Conservation (phyloP, 2,888 invertebrate genomes). For the Epistrophella euchroma region DNA sequence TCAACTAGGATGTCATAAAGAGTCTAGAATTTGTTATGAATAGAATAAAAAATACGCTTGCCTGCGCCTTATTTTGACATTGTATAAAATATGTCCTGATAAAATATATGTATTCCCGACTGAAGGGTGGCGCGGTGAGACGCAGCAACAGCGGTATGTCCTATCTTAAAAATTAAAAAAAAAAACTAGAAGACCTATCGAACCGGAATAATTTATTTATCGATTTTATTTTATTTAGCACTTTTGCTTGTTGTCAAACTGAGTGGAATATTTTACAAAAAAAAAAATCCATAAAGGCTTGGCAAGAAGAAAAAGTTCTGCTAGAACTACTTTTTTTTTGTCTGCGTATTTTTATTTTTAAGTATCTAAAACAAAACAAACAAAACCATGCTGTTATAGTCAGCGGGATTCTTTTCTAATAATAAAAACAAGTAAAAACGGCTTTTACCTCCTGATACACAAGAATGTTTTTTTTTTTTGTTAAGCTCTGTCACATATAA, state of each 20-base stretch:
- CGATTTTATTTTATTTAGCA: constrained; percentile 66
- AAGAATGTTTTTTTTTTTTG: neutral
- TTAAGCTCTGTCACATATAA: neutral
- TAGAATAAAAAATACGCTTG: constrained; percentile 56
- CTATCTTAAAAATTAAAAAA: constrained; percentile 1
- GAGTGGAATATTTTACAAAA: constrained; percentile 28
- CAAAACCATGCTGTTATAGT: neutral
- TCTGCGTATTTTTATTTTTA: constrained; percentile 31
- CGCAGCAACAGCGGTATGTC: neutral
- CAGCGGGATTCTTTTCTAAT: neutral
- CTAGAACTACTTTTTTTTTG: constrained; percentile 35
- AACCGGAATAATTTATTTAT: constrained; percentile 69
- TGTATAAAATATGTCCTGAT: constrained; percentile 17
- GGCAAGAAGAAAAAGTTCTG: neutral
- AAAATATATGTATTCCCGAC: neutral
- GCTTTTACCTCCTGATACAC: neutral
- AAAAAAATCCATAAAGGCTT: constrained; percentile 7
- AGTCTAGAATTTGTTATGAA: constrained; percentile 60
- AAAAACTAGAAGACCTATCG: constrained; percentile 52
- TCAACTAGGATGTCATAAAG: constrained; percentile 37
- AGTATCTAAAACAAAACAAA: neutral
- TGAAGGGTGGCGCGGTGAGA: neutral
- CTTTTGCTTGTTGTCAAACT: constrained; percentile 50
- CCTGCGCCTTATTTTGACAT: constrained; percentile 31
- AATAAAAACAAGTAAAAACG: constrained; percentile 8